A percentile compares a stretch with the other conserved stretches of the same genome.
Evolutionary conservation across 1,140 invertebrate genomes (phyloP).

Genomic region (Drosophila bifasciata): DNA sequence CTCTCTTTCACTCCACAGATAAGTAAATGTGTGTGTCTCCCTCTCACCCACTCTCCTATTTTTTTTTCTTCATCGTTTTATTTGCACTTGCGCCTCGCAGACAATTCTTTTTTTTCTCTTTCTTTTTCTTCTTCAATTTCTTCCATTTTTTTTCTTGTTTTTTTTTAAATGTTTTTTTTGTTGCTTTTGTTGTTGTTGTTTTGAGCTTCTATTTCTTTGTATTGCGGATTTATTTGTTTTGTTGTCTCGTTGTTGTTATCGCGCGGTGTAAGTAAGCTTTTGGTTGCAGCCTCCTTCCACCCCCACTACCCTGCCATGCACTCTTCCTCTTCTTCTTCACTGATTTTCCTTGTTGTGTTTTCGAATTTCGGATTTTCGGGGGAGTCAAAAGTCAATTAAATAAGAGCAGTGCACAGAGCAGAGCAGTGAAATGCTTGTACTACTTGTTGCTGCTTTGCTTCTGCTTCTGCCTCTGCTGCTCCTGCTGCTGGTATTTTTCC

Average conservation of each 20-base stretch:
- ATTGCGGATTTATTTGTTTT: constrained; percentile 80
- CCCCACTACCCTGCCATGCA: too few species aligned
- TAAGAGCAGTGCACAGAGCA: constrained; percentile 81
- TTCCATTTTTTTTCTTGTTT: constrained; percentile 49
- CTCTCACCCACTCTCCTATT: background rate
- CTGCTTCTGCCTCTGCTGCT: constrained; percentile 8
- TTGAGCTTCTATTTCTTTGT: constrained; percentile 64
- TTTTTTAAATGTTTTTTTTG: constrained; percentile 52
- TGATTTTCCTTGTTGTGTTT: constrained; percentile 30
- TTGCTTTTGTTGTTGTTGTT: constrained; percentile 47
- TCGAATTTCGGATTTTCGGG: constrained; percentile 48
- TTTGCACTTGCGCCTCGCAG: constrained; percentile 75
- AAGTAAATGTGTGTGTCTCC: too few species aligned
- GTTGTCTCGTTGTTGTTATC: constrained; percentile 81
- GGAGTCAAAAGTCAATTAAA: constrained; percentile 84
- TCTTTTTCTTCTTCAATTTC: constrained; percentile 41
- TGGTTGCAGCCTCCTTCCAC: constrained; percentile 12
- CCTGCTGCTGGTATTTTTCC: constrained; percentile 32
- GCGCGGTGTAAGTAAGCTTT: constrained; percentile 68
- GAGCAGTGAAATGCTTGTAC: constrained; percentile 73
- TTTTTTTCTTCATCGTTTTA: constrained; percentile 53
- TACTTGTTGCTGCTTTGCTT: constrained; percentile 56
- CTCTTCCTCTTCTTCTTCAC: too few species aligned
- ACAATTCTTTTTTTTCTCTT: constrained; percentile 45
- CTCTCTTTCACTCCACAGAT: constrained; percentile 3